Base-by-base conservation (phyloP, 2,888 invertebrate genomes). In the Cancer borealis region DNA sequence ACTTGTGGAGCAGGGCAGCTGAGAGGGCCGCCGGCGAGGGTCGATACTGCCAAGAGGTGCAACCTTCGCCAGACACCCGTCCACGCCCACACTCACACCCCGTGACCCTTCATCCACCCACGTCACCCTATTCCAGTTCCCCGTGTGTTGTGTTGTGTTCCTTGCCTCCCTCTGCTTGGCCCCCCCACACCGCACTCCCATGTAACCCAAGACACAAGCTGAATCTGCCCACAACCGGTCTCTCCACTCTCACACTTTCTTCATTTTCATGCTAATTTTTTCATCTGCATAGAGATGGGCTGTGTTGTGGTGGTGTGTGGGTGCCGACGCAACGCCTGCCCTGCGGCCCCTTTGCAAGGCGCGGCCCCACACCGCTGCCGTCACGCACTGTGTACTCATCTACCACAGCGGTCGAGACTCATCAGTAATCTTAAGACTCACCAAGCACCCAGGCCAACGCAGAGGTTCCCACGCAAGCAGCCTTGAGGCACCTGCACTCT, bases 231-330 rank as follows among this genome's bases (percentile, higher is more conserved):
- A 26, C 92, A 47, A 12, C 47, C 46, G 26, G 45, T 54, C 39
- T n/a, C 92, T 46, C 87, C 92, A 47, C 89, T 87, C 92, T 91
- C 91, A 91, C 93, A 92, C 93, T 92, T 90, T 93, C 93, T 92
- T 93, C 93, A 93, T 93, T 93, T 93, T 93, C 91, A 93, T 93
- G 93, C 88, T 93, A 93, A 93, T 93, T 91, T 92, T 93, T 91
- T 87, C 93, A 93, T 93, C 91, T 88, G 54, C 91, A 93, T 93
- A 92, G 88, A 93, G 93, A 93, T 93, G 93, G 93, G 60, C 88
- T 93, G 88, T 47, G 60, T 88, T 91, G 88, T 91, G 88, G 88
- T 88, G 87, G 84, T 87, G 47, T 39, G 26, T 46, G 92, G 49
- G 45, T 88, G 88, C 54, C 87, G 49, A 87, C 88, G 92, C 84